A percentile compares a stretch with the other conserved stretches of the same genome.
These are phyloP conservation scores for Sinocyclocheilus grahami DNA, from an alignment of 2,113 vertebrate species.

Conservation along the genomic window DNA sequence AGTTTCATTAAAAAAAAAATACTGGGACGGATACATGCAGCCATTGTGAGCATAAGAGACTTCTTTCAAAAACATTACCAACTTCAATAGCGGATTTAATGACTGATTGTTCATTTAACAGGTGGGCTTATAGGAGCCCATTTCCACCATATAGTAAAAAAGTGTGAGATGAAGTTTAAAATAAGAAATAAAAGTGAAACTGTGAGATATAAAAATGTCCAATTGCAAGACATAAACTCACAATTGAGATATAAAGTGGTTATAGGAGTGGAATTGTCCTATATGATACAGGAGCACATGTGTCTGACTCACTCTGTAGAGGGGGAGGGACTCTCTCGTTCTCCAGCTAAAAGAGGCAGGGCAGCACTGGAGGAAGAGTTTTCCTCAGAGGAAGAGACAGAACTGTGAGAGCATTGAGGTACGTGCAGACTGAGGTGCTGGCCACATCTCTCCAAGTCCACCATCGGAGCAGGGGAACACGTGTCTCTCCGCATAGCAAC, in stretches of 20 bases:
- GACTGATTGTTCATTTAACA: not conserved
- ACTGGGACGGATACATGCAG: too few relatives aligned
- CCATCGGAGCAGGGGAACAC: slow-evolving; percentile 76
- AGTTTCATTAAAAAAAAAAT: too few relatives aligned
- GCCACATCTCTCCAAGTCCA: slow-evolving; percentile 79
- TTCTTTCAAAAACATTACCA: too few relatives aligned
- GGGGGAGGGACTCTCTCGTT: slow-evolving; percentile 87
- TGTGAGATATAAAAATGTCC: not conserved
- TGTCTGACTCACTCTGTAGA: slow-evolving; percentile 78
- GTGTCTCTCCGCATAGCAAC: slow-evolving; percentile 81
- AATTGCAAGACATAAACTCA: not conserved
- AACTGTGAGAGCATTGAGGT: slow-evolving; percentile 88
- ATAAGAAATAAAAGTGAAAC: not conserved
- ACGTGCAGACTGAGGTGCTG: slow-evolving; percentile 92
- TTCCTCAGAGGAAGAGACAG: slow-evolving; percentile 91
- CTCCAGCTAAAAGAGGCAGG: slow-evolving; percentile 87
- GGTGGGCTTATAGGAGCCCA: not conserved
- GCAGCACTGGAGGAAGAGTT: slow-evolving; percentile 92
- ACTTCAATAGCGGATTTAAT: not conserved
- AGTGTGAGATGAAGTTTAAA: not conserved
- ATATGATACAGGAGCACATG: not conserved
- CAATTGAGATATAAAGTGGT: not conserved
- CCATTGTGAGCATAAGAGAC: not conserved
- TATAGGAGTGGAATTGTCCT: not conserved
- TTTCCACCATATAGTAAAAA: not conserved